phyloP scores from a whole-genome alignment of 2,113 vertebrate species.

The Orthonyx spaldingii region DNA sequence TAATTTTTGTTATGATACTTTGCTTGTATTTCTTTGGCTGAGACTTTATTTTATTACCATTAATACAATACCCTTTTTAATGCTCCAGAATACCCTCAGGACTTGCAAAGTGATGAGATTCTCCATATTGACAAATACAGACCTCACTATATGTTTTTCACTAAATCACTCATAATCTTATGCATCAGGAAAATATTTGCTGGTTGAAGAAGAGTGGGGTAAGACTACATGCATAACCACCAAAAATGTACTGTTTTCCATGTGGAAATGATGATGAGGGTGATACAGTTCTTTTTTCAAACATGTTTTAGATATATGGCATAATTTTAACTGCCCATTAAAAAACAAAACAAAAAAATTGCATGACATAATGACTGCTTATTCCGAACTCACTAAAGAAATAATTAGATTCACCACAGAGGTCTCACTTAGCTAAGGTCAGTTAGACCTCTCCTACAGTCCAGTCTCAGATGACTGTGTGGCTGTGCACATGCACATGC shows the following conservation, averaged over 20 bases:
- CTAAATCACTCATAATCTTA: neutral
- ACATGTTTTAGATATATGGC: neutral
- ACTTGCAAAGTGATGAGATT: neutral
- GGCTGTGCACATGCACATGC: neutral
- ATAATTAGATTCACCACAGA: neutral
- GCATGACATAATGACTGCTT: neutral
- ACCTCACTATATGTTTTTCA: neutral
- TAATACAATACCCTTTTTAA: neutral
- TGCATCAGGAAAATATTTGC: conserved; percentile 16
- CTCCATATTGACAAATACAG: neutral
- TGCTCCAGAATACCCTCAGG: neutral
- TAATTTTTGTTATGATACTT: neutral
- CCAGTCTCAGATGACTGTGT: neutral
- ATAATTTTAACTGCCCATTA: neutral
- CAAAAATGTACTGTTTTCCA: neutral
- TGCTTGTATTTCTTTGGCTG: neutral
- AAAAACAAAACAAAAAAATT: neutral
- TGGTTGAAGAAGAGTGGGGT: neutral
- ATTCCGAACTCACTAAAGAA: neutral
- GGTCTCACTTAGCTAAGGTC: neutral
- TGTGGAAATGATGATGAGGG: neutral
- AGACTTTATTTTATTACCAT: neutral
- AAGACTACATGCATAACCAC: neutral
- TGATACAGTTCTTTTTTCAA: neutral
- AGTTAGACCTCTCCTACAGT: neutral